These are phyloP conservation scores for Oscheius onirici DNA, from an alignment of 2,888 invertebrate genomes.

Conservation along the genomic window DNA sequence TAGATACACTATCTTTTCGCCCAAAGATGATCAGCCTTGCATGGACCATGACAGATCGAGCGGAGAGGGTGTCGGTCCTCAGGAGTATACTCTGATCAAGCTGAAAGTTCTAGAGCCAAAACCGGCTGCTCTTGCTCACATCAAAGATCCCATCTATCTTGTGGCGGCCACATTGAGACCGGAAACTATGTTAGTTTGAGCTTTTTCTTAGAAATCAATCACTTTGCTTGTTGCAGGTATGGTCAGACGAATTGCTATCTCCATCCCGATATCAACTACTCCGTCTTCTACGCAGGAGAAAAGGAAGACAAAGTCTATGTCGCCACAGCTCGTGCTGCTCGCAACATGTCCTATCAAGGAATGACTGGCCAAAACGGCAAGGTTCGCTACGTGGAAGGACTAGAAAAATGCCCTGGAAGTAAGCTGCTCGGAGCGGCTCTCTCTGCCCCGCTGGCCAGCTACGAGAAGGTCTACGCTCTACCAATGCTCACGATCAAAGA, in stretches of 20 bases:
- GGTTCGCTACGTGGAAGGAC: constrained; percentile 78
- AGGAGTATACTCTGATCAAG: constrained; percentile 96
- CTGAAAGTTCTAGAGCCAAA: constrained; percentile 82
- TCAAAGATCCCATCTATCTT: constrained; percentile 78
- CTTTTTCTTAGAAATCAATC: background rate
- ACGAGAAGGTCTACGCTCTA: constrained; percentile 86
- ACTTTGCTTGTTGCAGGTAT: constrained; percentile 75
- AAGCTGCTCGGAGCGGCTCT: constrained; percentile 86
- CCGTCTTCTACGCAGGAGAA: constrained; percentile 82
- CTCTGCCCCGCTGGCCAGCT: constrained; percentile 85
- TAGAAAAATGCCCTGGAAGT: constrained; percentile 73
- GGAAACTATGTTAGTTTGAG: constrained; percentile 84
- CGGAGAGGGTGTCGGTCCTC: constrained; percentile 97
- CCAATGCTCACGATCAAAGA: constrained; percentile 98
- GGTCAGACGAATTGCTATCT: constrained; percentile 99
- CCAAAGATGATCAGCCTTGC: constrained; percentile 95
- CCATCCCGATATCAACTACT: constrained; percentile 86
- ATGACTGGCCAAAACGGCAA: constrained; percentile 85
- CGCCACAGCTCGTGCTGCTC: constrained; percentile 85
- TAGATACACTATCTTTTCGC: constrained; percentile 90
- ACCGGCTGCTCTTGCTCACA: constrained; percentile 77
- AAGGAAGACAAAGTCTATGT: constrained; percentile 81
- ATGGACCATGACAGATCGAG: constrained; percentile 98
- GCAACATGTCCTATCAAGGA: constrained; percentile 95
- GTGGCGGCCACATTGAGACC: constrained; percentile 98